Conservation (phyloP, 1,140 invertebrate genomes). For the Laupala kohalensis region DNA sequence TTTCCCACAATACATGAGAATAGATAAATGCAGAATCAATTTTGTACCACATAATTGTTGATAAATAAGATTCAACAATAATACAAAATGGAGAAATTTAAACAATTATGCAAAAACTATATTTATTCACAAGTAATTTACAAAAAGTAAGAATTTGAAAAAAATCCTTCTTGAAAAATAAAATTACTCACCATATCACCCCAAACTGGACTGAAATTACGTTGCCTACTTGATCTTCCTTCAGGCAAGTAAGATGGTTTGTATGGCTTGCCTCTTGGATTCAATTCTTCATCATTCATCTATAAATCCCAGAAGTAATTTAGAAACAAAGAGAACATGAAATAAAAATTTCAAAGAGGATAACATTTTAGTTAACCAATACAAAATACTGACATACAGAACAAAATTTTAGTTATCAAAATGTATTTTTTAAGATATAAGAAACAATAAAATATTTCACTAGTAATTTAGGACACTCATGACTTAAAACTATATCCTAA, state of each 20-base stretch:
- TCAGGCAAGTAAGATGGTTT: conserved; percentile 7
- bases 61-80: neutral
- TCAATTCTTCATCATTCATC: neutral
- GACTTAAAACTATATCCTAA: no score
- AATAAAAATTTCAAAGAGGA: no score
- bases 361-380: no score
- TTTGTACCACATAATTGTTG: no score
- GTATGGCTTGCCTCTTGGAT: neutral
- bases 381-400: no score
- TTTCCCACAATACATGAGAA: no score
- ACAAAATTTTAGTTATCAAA: no score
- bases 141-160: neutral
- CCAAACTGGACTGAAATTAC: conserved; percentile 47
- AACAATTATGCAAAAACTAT: neutral
- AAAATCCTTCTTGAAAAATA: conserved; percentile 10
- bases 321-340: neutral
- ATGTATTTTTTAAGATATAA: no score
- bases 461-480: no score
- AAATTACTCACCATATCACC: conserved; percentile 36
- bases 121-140: neutral
- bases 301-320: neutral
- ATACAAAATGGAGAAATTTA: neutral
- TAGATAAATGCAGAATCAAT: no score
- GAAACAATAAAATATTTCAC: no score
- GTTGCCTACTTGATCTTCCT: conserved; percentile 27